Conservation (phyloP, 2,888 invertebrate genomes). For the Yponomeuta malinellus region DNA sequence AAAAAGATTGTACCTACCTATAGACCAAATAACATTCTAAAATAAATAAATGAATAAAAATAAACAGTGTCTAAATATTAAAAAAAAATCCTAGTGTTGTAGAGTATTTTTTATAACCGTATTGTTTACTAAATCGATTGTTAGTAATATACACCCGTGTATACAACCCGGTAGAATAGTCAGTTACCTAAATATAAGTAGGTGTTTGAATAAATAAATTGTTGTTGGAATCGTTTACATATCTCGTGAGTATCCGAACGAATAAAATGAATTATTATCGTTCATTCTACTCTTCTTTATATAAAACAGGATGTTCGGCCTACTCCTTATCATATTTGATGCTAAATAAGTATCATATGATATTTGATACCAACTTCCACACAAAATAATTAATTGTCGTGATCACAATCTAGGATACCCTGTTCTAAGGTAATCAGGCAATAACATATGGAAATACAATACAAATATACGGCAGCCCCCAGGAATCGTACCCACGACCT, state of each 20-base stretch:
- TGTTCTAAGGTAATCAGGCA: too few species aligned
- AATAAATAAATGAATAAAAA: not conserved
- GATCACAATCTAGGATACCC: too few species aligned
- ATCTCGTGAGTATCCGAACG: not conserved
- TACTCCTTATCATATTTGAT: too few species aligned
- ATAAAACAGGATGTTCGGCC: not conserved
- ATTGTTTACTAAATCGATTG: conserved; percentile 4
- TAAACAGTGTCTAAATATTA: not conserved
- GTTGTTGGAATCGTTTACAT: not conserved
- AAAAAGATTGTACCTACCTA: not conserved
- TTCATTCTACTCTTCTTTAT: not conserved
- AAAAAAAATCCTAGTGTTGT: not conserved
- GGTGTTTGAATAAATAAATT: not conserved
- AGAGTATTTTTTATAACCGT: conserved; percentile 3
- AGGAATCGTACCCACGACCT: too few species aligned
- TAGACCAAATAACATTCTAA: not conserved
- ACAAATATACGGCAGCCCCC: too few species aligned
- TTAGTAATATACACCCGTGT: conserved; percentile 7
- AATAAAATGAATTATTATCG: not conserved
- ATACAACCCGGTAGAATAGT: conserved; percentile 5
- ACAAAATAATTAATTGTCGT: too few species aligned
- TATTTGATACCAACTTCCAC: too few species aligned
- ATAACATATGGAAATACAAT: too few species aligned
- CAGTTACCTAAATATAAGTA: not conserved
- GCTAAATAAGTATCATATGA: too few species aligned